A percentile compares a stretch with the other conserved stretches of the same genome.
phyloP scores from a whole-genome alignment of 1,140 invertebrate genomes.

The Marisa cornuarietis region DNA sequence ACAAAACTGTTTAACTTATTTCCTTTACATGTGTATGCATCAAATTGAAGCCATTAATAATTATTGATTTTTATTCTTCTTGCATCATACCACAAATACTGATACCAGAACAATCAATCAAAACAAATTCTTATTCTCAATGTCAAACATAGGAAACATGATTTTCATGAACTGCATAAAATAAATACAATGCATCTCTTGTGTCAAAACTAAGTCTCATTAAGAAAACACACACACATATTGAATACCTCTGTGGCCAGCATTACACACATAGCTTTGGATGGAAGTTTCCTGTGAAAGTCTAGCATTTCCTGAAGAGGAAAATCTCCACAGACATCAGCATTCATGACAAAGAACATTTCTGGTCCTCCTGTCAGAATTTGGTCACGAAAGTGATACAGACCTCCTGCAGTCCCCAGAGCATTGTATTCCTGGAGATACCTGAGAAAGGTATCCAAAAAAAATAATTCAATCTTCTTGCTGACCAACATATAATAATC shows the following conservation, averaged over 20 bases:
- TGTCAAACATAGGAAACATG: not conserved
- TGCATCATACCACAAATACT: too few relatives aligned
- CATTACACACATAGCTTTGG: slow-evolving; percentile 64
- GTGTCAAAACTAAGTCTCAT: not conserved
- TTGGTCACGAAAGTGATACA: slow-evolving; percentile 97
- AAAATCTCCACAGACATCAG: slow-evolving; percentile 98
- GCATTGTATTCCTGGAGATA: slow-evolving; percentile 96
- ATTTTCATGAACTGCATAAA: not conserved
- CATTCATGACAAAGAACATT: slow-evolving; percentile 95
- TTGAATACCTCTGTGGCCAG: slow-evolving; percentile 67
- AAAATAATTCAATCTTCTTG: not conserved
- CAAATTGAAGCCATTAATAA: too few relatives aligned
- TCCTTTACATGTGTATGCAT: not conserved
- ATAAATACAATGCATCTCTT: not conserved
- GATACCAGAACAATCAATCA: not conserved
- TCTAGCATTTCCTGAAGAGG: slow-evolving; percentile 86
- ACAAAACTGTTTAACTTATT: not conserved
- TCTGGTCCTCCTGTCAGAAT: slow-evolving; percentile 89
- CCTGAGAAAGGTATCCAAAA: slow-evolving; percentile 57
- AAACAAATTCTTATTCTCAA: not conserved
- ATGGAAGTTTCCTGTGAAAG: slow-evolving; percentile 74
- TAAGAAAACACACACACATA: not conserved
- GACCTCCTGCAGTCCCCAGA: slow-evolving; percentile 94
- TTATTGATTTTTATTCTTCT: too few relatives aligned
- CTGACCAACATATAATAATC: too few relatives aligned